Evolutionary conservation across 2,113 vertebrate species (phyloP), one percentile per base, ranked within the genome.

Genomic region (Silurus glanis): DNA sequence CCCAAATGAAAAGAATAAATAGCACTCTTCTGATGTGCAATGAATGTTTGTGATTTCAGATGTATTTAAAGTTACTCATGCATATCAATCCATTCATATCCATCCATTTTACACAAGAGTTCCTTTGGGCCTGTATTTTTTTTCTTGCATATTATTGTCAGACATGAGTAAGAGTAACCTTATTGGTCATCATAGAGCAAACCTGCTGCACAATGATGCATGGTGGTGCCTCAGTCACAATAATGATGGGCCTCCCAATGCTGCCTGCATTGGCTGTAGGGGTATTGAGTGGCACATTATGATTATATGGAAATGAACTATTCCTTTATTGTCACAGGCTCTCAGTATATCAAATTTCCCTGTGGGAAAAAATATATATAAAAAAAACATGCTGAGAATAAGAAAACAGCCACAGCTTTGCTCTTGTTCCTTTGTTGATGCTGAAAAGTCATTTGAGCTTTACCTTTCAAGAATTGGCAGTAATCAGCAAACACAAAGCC

Each of bases 361-460:
- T 47, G 37, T 51, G 72, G 72, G 37, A 28, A 76, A 59, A 9
- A 37, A 72, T n/a, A 0, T 47, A 17, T n/a, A 37, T 37, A 37
- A 1, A 37, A 37, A 37, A 37, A 37, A 37, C 45, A 74, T 45
- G 14, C 55, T 45, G 19, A 9, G 4, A 17, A 47, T n/a, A 81
- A 84, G 17, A 69, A 84, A 87, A 84, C 55, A 80, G 12, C 10
- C 75, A 80, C 37, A 49, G n/a, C 14, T 47, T 74, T 74, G 49
- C 82, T 82, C n/a, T 49, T 84, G 67, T 56, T 71, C 28, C 25
- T 80, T 84, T 81, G 83, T 85, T 81, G 83, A 88, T 74, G 51
- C 28, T 59, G 45, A 79, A 72, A 83, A 87, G 75, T 74, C 45
- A 80, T 88, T 88, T 85, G 71, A 51, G 87, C 23, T 83, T 79